phyloP scores from a whole-genome alignment of 2,888 invertebrate genomes.

The Camponotus fellah region DNA sequence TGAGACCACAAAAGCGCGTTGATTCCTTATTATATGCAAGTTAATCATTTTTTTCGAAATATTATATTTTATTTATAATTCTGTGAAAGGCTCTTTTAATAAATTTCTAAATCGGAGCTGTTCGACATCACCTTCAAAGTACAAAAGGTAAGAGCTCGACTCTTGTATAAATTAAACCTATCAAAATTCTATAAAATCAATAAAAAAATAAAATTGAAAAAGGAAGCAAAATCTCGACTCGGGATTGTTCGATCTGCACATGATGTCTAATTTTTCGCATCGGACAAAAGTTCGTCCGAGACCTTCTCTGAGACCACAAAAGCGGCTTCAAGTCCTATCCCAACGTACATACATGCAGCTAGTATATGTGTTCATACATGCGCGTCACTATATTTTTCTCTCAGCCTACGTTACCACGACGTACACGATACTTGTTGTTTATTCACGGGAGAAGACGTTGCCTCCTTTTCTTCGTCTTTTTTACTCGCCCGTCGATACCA shows the following conservation, averaged over 20 bases:
- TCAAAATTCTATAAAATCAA: neutral
- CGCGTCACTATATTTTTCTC: constrained; percentile 23
- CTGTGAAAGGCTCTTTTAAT: neutral
- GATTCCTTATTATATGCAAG: too few species aligned
- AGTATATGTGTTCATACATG: constrained; percentile 2
- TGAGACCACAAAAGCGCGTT: constrained; percentile 26
- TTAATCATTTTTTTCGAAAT: neutral
- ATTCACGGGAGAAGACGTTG: constrained; percentile 73
- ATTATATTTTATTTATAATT: neutral
- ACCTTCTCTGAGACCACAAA: neutral
- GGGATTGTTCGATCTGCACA: neutral
- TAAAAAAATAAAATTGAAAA: neutral
- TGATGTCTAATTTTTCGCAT: constrained; percentile 17
- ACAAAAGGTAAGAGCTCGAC: neutral
- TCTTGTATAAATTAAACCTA: neutral
- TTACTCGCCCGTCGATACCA: constrained; percentile 73
- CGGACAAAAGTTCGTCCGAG: constrained; percentile 7
- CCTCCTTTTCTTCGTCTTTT: constrained; percentile 48
- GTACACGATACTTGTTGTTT: constrained; percentile 76
- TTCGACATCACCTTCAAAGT: neutral
- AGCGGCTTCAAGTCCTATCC: constrained; percentile 32
- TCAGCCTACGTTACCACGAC: constrained; percentile 59
- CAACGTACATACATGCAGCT: constrained; percentile 17
- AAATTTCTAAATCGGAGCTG: neutral
- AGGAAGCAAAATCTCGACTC: neutral